Evolutionary conservation across 2,113 vertebrate genomes (phyloP).

Genomic region (Sceloporus undulatus): DNA sequence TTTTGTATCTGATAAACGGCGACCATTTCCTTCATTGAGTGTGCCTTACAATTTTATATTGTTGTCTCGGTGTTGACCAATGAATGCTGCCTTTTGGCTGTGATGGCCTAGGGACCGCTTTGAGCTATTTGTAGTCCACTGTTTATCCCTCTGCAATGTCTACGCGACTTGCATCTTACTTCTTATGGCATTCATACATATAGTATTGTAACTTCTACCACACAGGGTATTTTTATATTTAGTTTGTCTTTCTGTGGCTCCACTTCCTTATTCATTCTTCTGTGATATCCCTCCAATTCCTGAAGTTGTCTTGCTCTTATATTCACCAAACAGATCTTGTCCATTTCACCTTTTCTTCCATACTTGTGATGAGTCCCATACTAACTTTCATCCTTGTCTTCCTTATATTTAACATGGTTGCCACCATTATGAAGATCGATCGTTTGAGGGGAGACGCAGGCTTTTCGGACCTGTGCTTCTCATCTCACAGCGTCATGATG

Average conservation of each 20-base stretch:
- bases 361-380: slow-evolving; percentile 30
- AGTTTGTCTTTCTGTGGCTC: too few species aligned
- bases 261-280: too few species aligned
- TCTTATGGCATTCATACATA: neutral
- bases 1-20: neutral
- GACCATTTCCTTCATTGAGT: slow-evolving; percentile 11
- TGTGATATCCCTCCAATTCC: too few species aligned
- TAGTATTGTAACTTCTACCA: neutral
- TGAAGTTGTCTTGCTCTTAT: slow-evolving; percentile 20
- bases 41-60: slow-evolving; percentile 26
- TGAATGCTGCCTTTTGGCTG: slow-evolving; percentile 16
- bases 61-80: slow-evolving; percentile 1
- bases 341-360: slow-evolving; percentile 24
- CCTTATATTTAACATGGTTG: slow-evolving; percentile 45
- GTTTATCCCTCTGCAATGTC: slow-evolving; percentile 14
- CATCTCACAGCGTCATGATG: slow-evolving; percentile 49
- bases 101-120: slow-evolving; percentile 44
- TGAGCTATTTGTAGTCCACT: slow-evolving; percentile 44
- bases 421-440: slow-evolving; percentile 53
- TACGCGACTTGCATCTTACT: neutral
- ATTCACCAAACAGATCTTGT: slow-evolving; percentile 44
- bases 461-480: slow-evolving; percentile 46
- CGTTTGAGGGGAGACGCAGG: slow-evolving; percentile 28
- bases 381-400: slow-evolving; percentile 33
- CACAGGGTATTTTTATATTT: neutral